Evolutionary conservation across 1,140 invertebrate species (phyloP).

Genomic region (Capitella teleta): DNA sequence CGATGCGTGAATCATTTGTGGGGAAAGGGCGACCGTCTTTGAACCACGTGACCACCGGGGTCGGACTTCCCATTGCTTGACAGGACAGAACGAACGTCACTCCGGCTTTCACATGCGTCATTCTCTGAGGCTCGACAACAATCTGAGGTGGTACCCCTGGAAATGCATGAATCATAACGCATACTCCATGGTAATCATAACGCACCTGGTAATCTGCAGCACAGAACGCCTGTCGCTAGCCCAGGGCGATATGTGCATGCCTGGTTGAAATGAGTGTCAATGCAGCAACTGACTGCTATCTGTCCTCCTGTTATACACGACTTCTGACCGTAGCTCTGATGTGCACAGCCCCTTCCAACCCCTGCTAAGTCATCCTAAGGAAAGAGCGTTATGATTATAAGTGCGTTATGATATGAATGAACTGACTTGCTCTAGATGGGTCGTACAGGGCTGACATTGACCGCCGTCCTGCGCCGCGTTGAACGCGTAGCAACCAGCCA

Average conservation of each 20-base stretch:
- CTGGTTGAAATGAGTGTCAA: constrained; percentile 9
- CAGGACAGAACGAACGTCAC: constrained; percentile 32
- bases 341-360: constrained; percentile 29
- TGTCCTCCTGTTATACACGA: constrained; percentile 13
- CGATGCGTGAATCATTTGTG: constrained; percentile 15
- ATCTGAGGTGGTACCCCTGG: constrained; percentile 19
- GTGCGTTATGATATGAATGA: not conserved
- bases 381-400: not conserved
- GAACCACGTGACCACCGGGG: constrained; percentile 31
- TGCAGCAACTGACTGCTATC: constrained; percentile 13
- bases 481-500: constrained; percentile 30
- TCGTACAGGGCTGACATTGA: constrained; percentile 24
- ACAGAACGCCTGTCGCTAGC: constrained; percentile 11
- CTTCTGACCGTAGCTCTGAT: constrained; percentile 27
- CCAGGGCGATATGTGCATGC: constrained; percentile 12
- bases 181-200: no score
- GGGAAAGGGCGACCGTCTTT: constrained; percentile 26
- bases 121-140: constrained; percentile 25
- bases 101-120: constrained; percentile 23
- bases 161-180: no score
- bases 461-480: constrained; percentile 37
- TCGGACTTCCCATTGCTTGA: constrained; percentile 26
- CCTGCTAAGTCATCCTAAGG: constrained; percentile 35
- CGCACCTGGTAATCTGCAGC: constrained; percentile 11
- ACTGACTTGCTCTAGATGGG: constrained; percentile 20